These are phyloP conservation scores for Dermolepida albohirtum DNA, from an alignment of 2,888 invertebrate species.

Conservation along the genomic window DNA sequence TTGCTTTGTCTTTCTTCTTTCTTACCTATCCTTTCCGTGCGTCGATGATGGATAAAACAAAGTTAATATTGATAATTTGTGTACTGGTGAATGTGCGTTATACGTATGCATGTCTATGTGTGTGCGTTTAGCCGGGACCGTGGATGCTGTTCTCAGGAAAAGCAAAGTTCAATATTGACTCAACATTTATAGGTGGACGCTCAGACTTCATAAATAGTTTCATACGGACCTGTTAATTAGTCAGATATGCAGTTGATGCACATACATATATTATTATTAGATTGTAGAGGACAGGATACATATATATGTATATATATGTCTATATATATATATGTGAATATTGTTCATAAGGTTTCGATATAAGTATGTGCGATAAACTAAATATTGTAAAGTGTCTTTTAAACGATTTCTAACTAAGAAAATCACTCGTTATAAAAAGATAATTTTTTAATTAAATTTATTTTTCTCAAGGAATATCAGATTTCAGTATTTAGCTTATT, in stretches of 20 bases:
- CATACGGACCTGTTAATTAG: slow-evolving; percentile 66
- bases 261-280: slow-evolving; percentile 51
- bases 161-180: slow-evolving; percentile 65
- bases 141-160: slow-evolving; percentile 60
- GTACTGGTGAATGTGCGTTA: no score
- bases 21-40: slow-evolving; percentile 8
- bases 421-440: no score
- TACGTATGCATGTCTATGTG: no score
- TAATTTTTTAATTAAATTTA: no score
- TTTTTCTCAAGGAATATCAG: no score
- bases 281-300: no score
- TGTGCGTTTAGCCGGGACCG: no score
- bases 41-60: slow-evolving; percentile 36
- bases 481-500: no score
- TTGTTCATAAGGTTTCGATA: slow-evolving; percentile 1
- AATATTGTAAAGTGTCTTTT: not conserved
- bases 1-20: not conserved
- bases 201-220: slow-evolving; percentile 64
- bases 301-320: not conserved
- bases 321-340: slow-evolving; percentile 26
- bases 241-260: slow-evolving; percentile 61
- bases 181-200: slow-evolving; percentile 65
- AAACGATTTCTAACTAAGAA: no score
- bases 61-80: slow-evolving; percentile 61
- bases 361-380: not conserved